Conservation (phyloP, 1,140 invertebrate species). For the Drosophila novamexicana region DNA sequence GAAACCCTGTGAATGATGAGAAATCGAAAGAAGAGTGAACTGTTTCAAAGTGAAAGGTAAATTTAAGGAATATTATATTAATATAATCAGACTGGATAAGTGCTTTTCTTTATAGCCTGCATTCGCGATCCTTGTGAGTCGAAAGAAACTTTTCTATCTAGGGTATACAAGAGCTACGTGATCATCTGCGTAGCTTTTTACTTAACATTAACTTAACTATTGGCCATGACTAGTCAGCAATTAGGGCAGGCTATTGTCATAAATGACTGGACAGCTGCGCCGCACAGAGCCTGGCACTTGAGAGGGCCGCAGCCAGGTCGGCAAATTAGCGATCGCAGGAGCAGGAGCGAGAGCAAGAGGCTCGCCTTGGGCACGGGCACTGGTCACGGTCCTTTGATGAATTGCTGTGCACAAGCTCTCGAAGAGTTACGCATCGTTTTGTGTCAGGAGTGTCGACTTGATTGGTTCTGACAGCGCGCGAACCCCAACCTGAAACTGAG, state of each 20-base stretch:
- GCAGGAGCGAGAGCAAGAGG: not conserved
- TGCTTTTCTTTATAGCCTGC: too few relatives aligned
- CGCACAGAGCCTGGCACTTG: constrained; percentile 22
- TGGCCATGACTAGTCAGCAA: constrained; percentile 78
- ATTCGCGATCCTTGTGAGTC: too few relatives aligned
- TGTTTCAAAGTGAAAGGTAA: too few relatives aligned
- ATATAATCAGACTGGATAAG: too few relatives aligned
- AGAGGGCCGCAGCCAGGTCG: constrained; percentile 16
- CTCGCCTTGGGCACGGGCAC: constrained; percentile 40
- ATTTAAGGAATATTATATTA: too few relatives aligned
- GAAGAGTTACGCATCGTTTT: constrained; percentile 82
- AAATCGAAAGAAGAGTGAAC: too few relatives aligned
- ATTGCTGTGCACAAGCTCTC: constrained; percentile 60
- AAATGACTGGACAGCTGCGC: constrained; percentile 55
- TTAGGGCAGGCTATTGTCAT: constrained; percentile 66
- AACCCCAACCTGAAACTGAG: constrained; percentile 39
- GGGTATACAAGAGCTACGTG: not conserved
- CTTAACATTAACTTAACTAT: too few relatives aligned
- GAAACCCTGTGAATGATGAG: not conserved
- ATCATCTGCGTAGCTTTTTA: not conserved
- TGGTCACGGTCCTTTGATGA: constrained; percentile 76
- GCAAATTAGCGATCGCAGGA: constrained; percentile 63
- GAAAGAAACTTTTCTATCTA: too few relatives aligned
- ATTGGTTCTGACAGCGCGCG: constrained; percentile 81
- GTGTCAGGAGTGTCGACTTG: constrained; percentile 80